Percentiles rank a stretch among this genome's conserved stretches.
Conservation (phyloP, 1,140 invertebrate species). For the Arctopsyche grandis region DNA sequence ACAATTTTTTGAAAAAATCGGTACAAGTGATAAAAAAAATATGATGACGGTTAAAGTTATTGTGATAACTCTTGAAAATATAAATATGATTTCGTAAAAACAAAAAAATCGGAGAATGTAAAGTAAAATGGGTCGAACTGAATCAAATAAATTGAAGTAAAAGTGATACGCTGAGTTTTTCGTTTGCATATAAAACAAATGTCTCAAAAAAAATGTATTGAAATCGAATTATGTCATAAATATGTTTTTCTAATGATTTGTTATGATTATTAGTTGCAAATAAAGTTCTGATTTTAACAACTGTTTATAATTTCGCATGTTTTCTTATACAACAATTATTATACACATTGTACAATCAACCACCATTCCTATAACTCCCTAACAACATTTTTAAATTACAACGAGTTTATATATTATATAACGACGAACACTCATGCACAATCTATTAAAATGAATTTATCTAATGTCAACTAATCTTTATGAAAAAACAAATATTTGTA, state of each 20-base stretch:
- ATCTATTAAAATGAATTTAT: too few relatives aligned
- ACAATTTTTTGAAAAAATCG: slow-evolving; percentile 29
- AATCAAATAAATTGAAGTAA: slow-evolving; percentile 27
- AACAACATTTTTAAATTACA: too few relatives aligned
- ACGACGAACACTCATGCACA: too few relatives aligned
- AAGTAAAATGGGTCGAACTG: slow-evolving; percentile 27
- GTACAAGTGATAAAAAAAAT: slow-evolving; percentile 28
- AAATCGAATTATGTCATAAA: slow-evolving; percentile 31
- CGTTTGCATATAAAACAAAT: slow-evolving; percentile 16
- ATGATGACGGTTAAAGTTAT: slow-evolving; percentile 22
- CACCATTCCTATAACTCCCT: too few relatives aligned
- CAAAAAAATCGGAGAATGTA: slow-evolving; percentile 16
- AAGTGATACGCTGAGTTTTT: slow-evolving; percentile 29
- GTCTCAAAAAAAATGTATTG: slow-evolving; percentile 15
- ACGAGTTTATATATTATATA: too few relatives aligned
- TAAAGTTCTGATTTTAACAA: slow-evolving; percentile 26
- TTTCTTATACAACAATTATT: neutral
- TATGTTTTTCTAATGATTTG: slow-evolving; percentile 28
- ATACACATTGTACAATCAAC: too few relatives aligned
- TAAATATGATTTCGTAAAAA: slow-evolving; percentile 32
- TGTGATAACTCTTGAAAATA: slow-evolving; percentile 28
- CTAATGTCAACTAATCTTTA: too few relatives aligned
- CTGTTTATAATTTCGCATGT: slow-evolving; percentile 20
- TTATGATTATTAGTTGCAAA: slow-evolving; percentile 29
- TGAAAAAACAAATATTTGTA: too few relatives aligned